Evolutionary conservation across 2,113 vertebrate species (phyloP).

Genomic region (Antechinus stuartii): DNA sequence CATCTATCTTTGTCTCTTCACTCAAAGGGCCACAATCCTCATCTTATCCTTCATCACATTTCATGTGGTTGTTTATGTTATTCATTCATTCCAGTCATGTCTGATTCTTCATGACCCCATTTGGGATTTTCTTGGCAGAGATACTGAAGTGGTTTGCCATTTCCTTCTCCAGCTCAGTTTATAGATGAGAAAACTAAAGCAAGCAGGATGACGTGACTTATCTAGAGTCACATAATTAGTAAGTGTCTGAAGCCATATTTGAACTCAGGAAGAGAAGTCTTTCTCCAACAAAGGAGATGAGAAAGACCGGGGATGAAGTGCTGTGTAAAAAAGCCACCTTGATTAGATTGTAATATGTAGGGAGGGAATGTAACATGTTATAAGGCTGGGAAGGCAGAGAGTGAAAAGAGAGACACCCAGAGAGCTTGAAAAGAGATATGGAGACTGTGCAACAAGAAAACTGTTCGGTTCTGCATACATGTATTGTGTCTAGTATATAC

Average conservation of each 20-base stretch:
- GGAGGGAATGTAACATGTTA: neutral
- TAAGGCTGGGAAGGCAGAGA: neutral
- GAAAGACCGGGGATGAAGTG: neutral
- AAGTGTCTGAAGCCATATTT: neutral
- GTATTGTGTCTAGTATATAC: too few relatives aligned
- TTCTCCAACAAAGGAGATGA: neutral
- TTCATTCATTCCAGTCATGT: neutral
- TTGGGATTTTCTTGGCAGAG: neutral
- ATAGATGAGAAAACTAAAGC: neutral
- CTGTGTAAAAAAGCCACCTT: neutral
- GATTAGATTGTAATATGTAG: neutral
- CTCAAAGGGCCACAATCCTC: neutral
- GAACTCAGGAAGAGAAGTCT: neutral
- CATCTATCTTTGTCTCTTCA: neutral
- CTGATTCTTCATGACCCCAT: neutral
- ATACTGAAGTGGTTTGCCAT: neutral
- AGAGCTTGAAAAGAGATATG: too few relatives aligned
- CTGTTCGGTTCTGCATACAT: too few relatives aligned
- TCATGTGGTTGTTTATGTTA: neutral
- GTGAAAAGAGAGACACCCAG: too few relatives aligned
- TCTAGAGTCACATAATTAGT: neutral
- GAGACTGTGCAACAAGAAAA: too few relatives aligned
- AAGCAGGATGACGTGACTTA: neutral
- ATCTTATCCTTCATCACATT: neutral
- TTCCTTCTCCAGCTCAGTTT: neutral